Evolutionary conservation across 2,113 vertebrate genomes (phyloP), one percentile per base, ranked within the genome.

Genomic region (Oceanites oceanicus): DNA sequence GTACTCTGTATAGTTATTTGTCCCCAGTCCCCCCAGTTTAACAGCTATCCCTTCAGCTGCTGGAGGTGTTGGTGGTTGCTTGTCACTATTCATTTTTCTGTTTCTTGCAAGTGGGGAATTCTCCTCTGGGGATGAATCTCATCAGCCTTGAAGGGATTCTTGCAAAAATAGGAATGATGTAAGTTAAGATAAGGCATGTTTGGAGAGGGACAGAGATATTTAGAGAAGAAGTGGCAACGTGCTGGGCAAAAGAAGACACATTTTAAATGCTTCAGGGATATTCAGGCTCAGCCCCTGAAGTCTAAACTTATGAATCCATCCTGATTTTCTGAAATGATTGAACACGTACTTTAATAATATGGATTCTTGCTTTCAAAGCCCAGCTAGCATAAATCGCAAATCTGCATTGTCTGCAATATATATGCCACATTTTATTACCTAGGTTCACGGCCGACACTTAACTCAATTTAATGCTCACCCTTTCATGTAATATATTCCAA

Each of bases 401-500:
- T 70, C 65, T 94, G 82, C 88, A 59, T n/a, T 74, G 59, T 88
- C 75, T 86, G 78, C 88, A 97, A 73, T 88, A 86, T 92, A 80
- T 32, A 76, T 73, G 85, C 36, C 82, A 73, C 50, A 15, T 49
- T 96, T 94, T 86, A 93, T 79, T 77, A 88, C 86, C 52, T 71
- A 52, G 66, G 58, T 70, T 95, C 87, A 72, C 0, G 2, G 73
- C 30, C 1, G 0, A 66, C 68, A 59, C 38, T 83, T 82, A 85
- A 68, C 42, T 91, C 88, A 62, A 91, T 96, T 80, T 96, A 96
- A 92, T 72, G 86, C 49, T 86, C 55, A 58, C 71, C 6, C 74
- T 92, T 88, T 92, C 91, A 21, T 90, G 56, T 66, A 81, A 94
- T 91, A 40, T 91, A 94, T 85, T 88, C 53, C 53, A 75, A 94